These are phyloP conservation scores for Monochamus saltuarius DNA, from an alignment of 1,140 invertebrate species.

Conservation along the genomic window DNA sequence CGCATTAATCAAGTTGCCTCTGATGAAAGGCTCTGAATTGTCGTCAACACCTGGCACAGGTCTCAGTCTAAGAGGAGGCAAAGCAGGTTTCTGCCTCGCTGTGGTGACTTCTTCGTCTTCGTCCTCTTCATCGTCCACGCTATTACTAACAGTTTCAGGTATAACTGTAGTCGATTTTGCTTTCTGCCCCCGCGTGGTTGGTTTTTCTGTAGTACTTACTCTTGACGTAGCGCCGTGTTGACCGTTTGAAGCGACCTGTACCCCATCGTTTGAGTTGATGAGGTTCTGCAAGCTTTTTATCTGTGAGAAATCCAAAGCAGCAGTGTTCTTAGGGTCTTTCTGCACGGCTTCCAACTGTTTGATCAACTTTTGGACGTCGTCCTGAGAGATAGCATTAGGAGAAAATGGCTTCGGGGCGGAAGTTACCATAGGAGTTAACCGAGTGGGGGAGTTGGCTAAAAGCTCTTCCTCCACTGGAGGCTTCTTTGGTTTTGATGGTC, in stretches of 20 bases:
- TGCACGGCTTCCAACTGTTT: slow-evolving; percentile 47
- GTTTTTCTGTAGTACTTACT: slow-evolving; percentile 10
- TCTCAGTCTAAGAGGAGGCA: slow-evolving; percentile 44
- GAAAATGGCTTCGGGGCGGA: slow-evolving; percentile 33
- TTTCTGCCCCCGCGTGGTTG: neutral
- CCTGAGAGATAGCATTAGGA: slow-evolving; percentile 1
- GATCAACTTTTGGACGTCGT: slow-evolving; percentile 32
- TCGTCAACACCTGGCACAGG: slow-evolving; percentile 46
- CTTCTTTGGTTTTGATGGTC: slow-evolving; percentile 22
- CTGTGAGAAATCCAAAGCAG: slow-evolving; percentile 41
- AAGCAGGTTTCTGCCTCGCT: slow-evolving; percentile 13
- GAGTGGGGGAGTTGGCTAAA: slow-evolving; percentile 40
- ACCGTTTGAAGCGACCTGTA: slow-evolving; percentile 42
- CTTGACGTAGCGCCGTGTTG: slow-evolving; percentile 33
- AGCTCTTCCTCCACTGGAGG: slow-evolving; percentile 34
- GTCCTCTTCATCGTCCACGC: slow-evolving; percentile 34
- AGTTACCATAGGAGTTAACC: slow-evolving; percentile 41
- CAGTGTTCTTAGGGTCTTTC: slow-evolving; percentile 40
- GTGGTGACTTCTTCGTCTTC: slow-evolving; percentile 26
- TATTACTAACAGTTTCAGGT: slow-evolving; percentile 35
- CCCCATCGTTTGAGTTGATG: slow-evolving; percentile 36
- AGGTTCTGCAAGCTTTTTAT: slow-evolving; percentile 42
- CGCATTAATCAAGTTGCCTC: slow-evolving; percentile 65
- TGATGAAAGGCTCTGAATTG: slow-evolving; percentile 48
- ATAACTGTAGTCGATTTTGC: slow-evolving; percentile 25